A percentile compares a stretch with the other conserved stretches of the same genome.
phyloP scores from a whole-genome alignment of 2,797 vertebrate species.

The Gymnocypris eckloni region DNA sequence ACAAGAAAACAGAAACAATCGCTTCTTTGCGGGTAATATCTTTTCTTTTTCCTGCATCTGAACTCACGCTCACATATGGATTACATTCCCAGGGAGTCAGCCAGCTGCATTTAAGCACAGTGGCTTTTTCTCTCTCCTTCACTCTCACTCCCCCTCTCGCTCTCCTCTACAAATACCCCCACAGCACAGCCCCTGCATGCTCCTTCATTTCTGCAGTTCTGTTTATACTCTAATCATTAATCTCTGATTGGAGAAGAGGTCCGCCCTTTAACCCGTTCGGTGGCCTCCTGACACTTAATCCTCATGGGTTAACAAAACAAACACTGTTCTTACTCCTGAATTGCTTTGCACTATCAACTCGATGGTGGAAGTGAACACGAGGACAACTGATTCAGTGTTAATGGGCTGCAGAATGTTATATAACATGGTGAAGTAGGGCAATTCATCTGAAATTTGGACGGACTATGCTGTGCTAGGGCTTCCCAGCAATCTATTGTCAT shows the following conservation, averaged over 20 bases:
- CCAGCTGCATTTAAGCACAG: conserved; percentile 63
- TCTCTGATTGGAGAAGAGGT: conserved; percentile 44
- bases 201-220: conserved; percentile 50
- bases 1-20: conserved; percentile 67
- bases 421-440: conserved; percentile 51
- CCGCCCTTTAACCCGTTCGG: conserved; percentile 58
- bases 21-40: conserved; percentile 61
- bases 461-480: background rate
- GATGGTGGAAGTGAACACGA: conserved; percentile 14
- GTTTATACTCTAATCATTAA: conserved; percentile 63
- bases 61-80: conserved; percentile 68
- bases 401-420: conserved; percentile 49
- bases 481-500: conserved; percentile 4
- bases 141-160: background rate
- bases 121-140: conserved; percentile 35
- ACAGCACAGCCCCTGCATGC: conserved; percentile 47
- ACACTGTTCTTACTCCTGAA: conserved; percentile 8
- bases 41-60: conserved; percentile 61
- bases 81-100: conserved; percentile 65
- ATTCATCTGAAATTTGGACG: conserved; percentile 19
- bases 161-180: conserved; percentile 26
- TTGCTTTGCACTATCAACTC: conserved; percentile 18
- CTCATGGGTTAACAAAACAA: conserved; percentile 25
- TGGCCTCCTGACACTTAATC: conserved; percentile 9
- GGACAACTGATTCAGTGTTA: conserved; percentile 31